These are phyloP conservation scores for Cosmia pyralina DNA, from an alignment of 2,888 invertebrate species.

Conservation along the genomic window DNA sequence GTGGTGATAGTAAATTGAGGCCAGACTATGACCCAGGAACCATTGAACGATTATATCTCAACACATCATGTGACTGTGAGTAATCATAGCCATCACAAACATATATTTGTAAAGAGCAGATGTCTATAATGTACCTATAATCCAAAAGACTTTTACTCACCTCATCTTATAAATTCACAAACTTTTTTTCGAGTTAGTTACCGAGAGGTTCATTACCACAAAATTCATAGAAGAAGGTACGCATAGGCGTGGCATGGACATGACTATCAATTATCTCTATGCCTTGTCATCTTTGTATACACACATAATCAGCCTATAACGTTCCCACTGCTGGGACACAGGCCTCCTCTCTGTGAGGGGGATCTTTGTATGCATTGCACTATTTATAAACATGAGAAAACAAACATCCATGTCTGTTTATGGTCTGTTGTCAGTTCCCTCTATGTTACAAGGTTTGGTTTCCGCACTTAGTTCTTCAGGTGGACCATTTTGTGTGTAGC, in stretches of 20 bases:
- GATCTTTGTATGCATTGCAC: neutral
- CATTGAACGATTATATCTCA: neutral
- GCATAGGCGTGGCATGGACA: neutral
- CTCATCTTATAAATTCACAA: neutral
- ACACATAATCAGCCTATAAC: no score
- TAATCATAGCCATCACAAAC: slow-evolving; percentile 8
- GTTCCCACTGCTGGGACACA: no score
- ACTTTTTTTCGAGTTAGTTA: neutral
- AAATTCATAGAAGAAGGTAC: neutral
- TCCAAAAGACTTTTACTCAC: neutral
- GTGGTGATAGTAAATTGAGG: neutral
- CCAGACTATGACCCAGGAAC: slow-evolving; percentile 5
- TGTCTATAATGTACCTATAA: neutral
- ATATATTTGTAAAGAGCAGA: neutral
- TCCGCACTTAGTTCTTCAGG: no score
- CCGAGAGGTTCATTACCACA: neutral
- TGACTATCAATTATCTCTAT: neutral
- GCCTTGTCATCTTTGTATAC: neutral
- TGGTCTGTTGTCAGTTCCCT: neutral
- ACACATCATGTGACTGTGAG: slow-evolving; percentile 28
- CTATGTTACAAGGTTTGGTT: no score
- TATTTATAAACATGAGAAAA: slow-evolving; percentile 10
- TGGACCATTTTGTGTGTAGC: no score
- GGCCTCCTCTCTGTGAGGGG: no score
- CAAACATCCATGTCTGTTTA: slow-evolving; percentile 1